phyloP scores from a whole-genome alignment of 2,888 invertebrate genomes.

The Elmis aenea region DNA sequence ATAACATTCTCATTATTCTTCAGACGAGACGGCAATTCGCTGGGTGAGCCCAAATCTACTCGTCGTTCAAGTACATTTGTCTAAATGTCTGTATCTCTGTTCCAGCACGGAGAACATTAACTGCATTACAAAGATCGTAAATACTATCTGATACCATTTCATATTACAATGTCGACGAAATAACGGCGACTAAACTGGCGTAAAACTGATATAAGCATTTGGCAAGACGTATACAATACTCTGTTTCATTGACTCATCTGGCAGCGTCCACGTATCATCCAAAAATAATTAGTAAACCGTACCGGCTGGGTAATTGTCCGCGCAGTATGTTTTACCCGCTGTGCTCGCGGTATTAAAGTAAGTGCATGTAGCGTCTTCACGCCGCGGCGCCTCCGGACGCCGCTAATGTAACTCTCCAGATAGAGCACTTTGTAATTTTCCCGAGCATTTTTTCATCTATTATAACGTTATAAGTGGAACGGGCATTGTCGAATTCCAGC shows the following conservation, averaged over 20 bases:
- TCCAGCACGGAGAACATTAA: slow-evolving; percentile 34
- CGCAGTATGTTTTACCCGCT: background rate
- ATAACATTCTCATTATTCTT: slow-evolving; percentile 47
- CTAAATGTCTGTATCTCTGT: slow-evolving; percentile 37
- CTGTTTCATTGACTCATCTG: background rate
- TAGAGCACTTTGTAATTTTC: slow-evolving; percentile 15
- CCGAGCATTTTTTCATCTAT: slow-evolving; percentile 15
- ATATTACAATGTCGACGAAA: slow-evolving; percentile 26
- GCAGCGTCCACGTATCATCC: background rate
- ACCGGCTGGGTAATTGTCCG: background rate
- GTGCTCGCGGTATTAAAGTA: too few relatives aligned
- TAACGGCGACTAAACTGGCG: slow-evolving; percentile 28
- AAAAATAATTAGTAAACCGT: background rate
- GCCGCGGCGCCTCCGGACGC: slow-evolving; percentile 3
- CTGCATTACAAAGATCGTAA: slow-evolving; percentile 33
- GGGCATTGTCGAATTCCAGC: slow-evolving; percentile 14
- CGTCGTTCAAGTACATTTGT: slow-evolving; percentile 35
- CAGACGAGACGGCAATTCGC: slow-evolving; percentile 27
- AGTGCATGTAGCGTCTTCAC: slow-evolving; percentile 7
- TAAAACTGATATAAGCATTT: slow-evolving; percentile 31
- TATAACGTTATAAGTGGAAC: slow-evolving; percentile 14
- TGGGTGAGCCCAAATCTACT: slow-evolving; percentile 36
- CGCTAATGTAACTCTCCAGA: slow-evolving; percentile 12
- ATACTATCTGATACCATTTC: slow-evolving; percentile 32
- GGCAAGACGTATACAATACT: slow-evolving; percentile 17